Conservation (phyloP, 2,113 vertebrate genomes). For the Prinia subflava region DNA sequence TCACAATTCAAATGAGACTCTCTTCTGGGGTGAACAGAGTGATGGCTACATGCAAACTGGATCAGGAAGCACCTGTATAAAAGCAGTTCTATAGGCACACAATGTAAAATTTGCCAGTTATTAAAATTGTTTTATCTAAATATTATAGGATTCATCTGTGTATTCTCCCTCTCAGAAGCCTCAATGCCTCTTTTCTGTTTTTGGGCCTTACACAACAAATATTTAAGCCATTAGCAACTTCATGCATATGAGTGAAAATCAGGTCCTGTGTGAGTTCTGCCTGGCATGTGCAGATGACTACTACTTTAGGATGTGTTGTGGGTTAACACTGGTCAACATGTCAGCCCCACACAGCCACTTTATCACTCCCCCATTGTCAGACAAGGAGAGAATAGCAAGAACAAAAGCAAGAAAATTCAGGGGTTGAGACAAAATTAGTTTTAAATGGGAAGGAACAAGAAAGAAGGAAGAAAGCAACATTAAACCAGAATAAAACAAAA, state of each 20-base stretch:
- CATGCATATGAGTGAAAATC: background rate
- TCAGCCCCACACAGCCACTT: background rate
- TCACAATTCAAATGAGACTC: background rate
- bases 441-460: background rate
- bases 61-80: background rate
- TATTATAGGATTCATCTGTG: background rate
- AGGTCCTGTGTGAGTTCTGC: background rate
- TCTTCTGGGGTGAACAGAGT: background rate
- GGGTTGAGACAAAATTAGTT: background rate
- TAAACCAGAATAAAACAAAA: background rate
- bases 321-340: background rate
- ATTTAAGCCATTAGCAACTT: background rate
- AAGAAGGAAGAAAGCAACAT: background rate
- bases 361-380: background rate
- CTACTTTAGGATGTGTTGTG: background rate
- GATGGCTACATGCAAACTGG: background rate
- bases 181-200: background rate
- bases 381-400: background rate
- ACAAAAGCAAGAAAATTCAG: background rate
- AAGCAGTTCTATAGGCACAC: background rate
- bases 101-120: background rate
- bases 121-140: background rate
- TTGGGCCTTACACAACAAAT: background rate
- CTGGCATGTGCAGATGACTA: background rate
- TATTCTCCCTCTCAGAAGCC: background rate